Conservation (phyloP, 2,888 invertebrate species). For the Dicroscelio sp. region DNA sequence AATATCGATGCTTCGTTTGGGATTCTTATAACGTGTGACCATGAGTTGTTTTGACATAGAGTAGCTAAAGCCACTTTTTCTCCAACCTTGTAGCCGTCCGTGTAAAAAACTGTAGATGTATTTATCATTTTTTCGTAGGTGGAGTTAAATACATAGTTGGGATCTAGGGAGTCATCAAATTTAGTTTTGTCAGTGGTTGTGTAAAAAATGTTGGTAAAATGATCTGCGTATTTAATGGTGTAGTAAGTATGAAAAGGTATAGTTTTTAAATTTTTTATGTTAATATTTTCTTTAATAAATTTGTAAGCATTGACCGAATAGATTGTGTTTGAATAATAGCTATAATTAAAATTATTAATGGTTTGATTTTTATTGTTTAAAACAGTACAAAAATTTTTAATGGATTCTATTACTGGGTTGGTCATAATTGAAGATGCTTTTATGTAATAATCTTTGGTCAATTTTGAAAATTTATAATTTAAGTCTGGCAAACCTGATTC, state of each 20-base stretch:
- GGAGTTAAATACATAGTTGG: neutral
- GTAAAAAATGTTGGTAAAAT: neutral
- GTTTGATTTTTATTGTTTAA: too few species aligned
- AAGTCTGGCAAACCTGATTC: neutral
- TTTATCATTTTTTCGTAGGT: neutral
- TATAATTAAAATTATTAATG: too few species aligned
- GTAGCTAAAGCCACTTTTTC: neutral
- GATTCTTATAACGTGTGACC: neutral
- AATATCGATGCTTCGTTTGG: conserved; percentile 33
- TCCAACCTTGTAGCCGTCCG: neutral
- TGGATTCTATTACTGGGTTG: too few species aligned
- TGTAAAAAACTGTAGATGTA: neutral
- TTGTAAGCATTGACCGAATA: too few species aligned
- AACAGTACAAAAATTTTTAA: too few species aligned
- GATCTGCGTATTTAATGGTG: neutral
- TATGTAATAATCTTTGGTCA: neutral
- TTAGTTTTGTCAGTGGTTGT: neutral
- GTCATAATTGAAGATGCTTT: neutral
- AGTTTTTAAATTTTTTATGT: too few species aligned
- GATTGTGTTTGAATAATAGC: too few species aligned
- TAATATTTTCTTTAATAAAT: too few species aligned
- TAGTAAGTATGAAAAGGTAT: neutral
- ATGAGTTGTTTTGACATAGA: neutral
- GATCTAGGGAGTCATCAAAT: neutral
- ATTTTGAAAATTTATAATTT: neutral